Percentiles rank a stretch among this genome's conserved stretches.
phyloP scores from a whole-genome alignment of 1,140 invertebrate species.

The Neotoxoptera formosana region DNA sequence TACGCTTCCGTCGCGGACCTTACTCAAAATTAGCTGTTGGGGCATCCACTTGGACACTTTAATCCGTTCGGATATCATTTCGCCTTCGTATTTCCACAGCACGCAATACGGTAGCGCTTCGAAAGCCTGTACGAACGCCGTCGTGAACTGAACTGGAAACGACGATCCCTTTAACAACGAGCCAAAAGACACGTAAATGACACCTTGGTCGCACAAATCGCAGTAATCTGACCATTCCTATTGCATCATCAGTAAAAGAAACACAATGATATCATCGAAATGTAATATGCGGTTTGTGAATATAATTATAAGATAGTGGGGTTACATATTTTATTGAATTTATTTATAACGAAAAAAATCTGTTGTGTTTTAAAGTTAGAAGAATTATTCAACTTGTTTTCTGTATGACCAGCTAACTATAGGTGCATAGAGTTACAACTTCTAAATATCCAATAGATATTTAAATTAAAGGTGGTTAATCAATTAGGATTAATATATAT shows the following conservation, averaged over 20 bases:
- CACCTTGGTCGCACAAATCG: constrained; percentile 62
- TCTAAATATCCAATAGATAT: too few relatives aligned
- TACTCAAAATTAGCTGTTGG: constrained; percentile 72
- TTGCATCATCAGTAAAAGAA: neutral
- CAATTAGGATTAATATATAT: too few relatives aligned
- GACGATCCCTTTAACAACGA: constrained; percentile 61
- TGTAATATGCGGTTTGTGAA: neutral
- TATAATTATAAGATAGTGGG: neutral
- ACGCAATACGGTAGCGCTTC: constrained; percentile 65
- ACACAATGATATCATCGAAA: neutral
- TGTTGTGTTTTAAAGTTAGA: too few relatives aligned
- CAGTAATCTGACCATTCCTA: constrained; percentile 60
- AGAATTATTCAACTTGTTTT: too few relatives aligned
- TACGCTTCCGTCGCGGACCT: constrained; percentile 59
- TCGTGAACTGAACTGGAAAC: constrained; percentile 61
- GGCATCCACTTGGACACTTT: constrained; percentile 71
- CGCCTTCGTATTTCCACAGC: constrained; percentile 70
- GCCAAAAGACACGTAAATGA: constrained; percentile 64
- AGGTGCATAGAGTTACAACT: too few relatives aligned
- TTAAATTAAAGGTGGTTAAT: too few relatives aligned
- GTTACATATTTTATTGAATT: too few relatives aligned
- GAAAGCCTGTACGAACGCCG: constrained; percentile 62
- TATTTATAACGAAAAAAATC: too few relatives aligned
- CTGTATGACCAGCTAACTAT: too few relatives aligned
- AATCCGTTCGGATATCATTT: constrained; percentile 68